These are phyloP conservation scores for Myodes glareolus DNA, from an alignment of 2,113 vertebrate species.

Conservation along the genomic window DNA sequence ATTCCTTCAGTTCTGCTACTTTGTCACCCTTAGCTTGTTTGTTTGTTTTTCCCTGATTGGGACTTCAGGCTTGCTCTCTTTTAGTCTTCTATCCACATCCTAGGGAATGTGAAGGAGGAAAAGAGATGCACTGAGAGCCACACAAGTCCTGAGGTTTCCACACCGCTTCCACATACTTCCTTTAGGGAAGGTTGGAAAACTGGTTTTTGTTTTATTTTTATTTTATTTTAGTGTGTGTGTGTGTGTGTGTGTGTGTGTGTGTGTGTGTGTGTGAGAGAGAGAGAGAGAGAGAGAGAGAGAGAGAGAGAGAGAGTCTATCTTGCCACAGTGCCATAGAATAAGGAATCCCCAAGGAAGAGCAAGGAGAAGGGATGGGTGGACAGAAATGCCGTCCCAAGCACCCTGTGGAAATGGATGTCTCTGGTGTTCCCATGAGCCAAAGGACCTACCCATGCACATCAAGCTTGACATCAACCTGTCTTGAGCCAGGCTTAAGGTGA, in stretches of 20 bases:
- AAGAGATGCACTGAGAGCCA: not conserved
- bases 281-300: too few species aligned
- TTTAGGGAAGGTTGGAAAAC: not conserved
- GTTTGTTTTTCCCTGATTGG: not conserved
- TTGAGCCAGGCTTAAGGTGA: not conserved
- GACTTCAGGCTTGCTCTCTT: not conserved
- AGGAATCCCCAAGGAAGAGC: too few species aligned
- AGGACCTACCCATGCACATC: not conserved
- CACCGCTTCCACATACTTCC: not conserved
- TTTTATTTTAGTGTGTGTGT: too few species aligned
- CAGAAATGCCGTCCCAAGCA: not conserved
- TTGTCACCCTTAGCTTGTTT: not conserved
- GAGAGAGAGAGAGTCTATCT: not conserved
- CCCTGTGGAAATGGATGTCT: not conserved
- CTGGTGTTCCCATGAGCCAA: not conserved
- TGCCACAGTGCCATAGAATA: accelerated
- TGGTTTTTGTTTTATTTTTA: too few species aligned
- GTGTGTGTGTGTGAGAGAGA: not conserved
- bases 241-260: not conserved
- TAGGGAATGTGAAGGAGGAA: too few species aligned
- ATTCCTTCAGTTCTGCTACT: not conserved
- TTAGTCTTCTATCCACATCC: not conserved
- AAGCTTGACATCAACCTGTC: too few species aligned
- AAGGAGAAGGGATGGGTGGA: accelerated
- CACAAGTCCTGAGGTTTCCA: not conserved